These are phyloP conservation scores for Darevskia mixta DNA, from an alignment of 2,797 vertebrate genomes.

Conservation along the genomic window DNA sequence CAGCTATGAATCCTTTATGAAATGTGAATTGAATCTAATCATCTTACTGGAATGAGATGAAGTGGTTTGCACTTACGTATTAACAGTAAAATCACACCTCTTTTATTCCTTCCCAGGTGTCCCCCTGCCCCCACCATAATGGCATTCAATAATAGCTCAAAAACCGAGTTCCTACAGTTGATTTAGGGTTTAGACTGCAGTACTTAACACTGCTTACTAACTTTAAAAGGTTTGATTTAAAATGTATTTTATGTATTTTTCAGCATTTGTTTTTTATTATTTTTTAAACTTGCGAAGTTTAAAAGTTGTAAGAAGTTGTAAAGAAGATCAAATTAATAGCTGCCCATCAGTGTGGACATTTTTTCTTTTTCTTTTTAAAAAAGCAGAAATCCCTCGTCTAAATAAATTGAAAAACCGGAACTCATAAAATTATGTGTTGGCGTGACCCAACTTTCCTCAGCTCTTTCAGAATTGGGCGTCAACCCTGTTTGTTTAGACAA, in stretches of 20 bases:
- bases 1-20: conserved; percentile 71
- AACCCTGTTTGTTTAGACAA: background rate
- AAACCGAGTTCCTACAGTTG: background rate
- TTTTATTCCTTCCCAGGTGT: background rate
- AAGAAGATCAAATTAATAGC: background rate
- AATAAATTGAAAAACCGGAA: background rate
- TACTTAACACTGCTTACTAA: background rate
- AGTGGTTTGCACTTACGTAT: conserved; percentile 64
- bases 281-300: background rate
- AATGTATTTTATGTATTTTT: background rate
- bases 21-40: conserved; percentile 67
- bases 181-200: background rate
- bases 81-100: conserved; percentile 55
- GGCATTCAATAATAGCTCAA: background rate
- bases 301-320: background rate
- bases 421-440: background rate
- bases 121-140: background rate
- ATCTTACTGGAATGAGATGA: conserved; percentile 62
- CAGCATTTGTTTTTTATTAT: background rate
- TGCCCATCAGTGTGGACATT: too few relatives aligned
- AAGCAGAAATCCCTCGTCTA: too few relatives aligned
- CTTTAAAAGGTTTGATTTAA: background rate
- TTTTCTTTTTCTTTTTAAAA: too few relatives aligned
- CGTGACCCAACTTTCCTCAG: background rate
- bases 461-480: background rate